A percentile compares a stretch with the other conserved stretches of the same genome.
These are phyloP conservation scores for Andrena praecox DNA, from an alignment of 2,888 invertebrate genomes.

Conservation along the genomic window DNA sequence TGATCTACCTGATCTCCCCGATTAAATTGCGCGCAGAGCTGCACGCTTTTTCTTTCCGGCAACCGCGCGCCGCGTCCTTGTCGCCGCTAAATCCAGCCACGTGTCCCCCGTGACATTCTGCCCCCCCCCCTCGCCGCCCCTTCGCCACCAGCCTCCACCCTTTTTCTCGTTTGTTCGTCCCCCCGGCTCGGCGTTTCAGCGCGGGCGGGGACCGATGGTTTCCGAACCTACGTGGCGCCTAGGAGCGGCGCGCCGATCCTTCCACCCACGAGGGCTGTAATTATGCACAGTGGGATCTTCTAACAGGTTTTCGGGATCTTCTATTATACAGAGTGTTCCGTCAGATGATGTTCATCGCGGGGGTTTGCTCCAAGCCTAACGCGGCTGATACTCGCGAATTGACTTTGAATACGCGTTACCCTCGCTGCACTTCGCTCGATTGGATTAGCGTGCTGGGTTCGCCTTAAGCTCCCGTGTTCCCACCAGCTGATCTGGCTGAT, in stretches of 20 bases:
- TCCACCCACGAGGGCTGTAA: neutral
- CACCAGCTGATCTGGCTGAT: constrained; percentile 31
- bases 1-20: constrained; percentile 75
- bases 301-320: neutral
- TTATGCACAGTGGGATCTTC: neutral
- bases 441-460: constrained; percentile 28
- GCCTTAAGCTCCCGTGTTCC: constrained; percentile 30
- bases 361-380: neutral
- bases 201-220: neutral
- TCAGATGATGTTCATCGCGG: too few relatives aligned
- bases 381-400: constrained; percentile 6
- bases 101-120: constrained; percentile 21
- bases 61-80: constrained; percentile 48
- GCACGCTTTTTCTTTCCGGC: constrained; percentile 43
- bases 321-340: too few relatives aligned
- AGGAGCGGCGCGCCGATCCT: neutral
- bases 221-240: neutral
- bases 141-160: neutral
- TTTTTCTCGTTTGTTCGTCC: neutral
- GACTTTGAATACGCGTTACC: constrained; percentile 25
- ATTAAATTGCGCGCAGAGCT: constrained; percentile 67
- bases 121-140: neutral
- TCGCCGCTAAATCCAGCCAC: constrained; percentile 39
- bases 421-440: constrained; percentile 21
- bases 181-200: neutral